Evolutionary conservation across 2,113 vertebrate genomes (phyloP).

Genomic region (Beaufortia kweichowensis): DNA sequence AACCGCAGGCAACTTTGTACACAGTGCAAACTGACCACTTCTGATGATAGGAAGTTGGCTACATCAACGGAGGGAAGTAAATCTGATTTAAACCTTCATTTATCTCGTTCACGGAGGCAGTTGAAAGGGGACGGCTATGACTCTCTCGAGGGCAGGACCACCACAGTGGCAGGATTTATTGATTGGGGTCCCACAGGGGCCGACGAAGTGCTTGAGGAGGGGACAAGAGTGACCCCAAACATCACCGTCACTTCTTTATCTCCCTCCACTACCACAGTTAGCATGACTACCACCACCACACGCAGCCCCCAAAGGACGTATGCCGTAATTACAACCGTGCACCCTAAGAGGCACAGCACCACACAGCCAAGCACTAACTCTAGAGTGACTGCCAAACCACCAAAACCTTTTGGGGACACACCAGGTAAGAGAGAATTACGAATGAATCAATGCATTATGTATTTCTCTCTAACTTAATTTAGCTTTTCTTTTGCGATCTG

Average conservation of each 20-base stretch:
- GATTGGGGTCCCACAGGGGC: slow-evolving; percentile 80
- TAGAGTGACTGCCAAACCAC: slow-evolving; percentile 73
- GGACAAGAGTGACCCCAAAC: slow-evolving; percentile 63
- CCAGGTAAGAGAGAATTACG: slow-evolving; percentile 67
- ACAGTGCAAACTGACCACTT: slow-evolving; percentile 40
- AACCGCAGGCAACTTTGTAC: slow-evolving; percentile 50
- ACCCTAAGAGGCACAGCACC: slow-evolving; percentile 72
- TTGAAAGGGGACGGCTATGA: slow-evolving; percentile 72
- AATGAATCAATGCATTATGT: background rate
- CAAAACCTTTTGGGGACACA: slow-evolving; percentile 74
- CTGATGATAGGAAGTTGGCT: slow-evolving; percentile 36
- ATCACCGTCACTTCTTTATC: slow-evolving; percentile 66
- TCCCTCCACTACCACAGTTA: slow-evolving; percentile 68
- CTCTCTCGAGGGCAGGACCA: slow-evolving; percentile 74
- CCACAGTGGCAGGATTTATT: slow-evolving; percentile 78
- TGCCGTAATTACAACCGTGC: slow-evolving; percentile 67
- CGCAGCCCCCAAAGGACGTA: slow-evolving; percentile 70
- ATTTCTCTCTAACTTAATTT: background rate
- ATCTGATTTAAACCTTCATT: slow-evolving; percentile 57
- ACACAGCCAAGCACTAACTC: slow-evolving; percentile 66
- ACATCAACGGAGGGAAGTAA: slow-evolving; percentile 57
- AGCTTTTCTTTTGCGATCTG: background rate
- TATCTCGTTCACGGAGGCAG: slow-evolving; percentile 72
- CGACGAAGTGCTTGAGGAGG: slow-evolving; percentile 68
- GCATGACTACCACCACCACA: slow-evolving; percentile 64